Evolutionary conservation across 92 coral and sea anemone species (phyloP).

Genomic region (Porites lobata): DNA sequence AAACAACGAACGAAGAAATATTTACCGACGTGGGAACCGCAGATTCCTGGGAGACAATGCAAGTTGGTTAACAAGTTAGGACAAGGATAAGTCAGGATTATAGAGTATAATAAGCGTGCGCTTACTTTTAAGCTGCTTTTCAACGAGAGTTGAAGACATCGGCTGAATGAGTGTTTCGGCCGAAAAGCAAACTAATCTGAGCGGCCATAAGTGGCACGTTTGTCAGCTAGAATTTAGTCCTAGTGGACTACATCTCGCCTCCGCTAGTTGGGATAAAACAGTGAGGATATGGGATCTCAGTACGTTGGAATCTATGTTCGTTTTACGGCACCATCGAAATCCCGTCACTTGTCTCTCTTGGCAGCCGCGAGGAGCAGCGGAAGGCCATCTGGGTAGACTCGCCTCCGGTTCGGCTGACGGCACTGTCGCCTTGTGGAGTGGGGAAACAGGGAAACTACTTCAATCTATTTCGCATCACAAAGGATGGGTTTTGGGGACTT

Average conservation of each 20-base stretch:
- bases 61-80: slow-evolving; percentile 35
- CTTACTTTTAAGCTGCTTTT: not conserved
- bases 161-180: slow-evolving; percentile 86
- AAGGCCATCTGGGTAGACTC: slow-evolving; percentile 65
- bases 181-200: slow-evolving; percentile 83
- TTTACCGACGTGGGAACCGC: slow-evolving; percentile 8
- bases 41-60: not conserved
- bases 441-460: slow-evolving; percentile 68
- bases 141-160: not conserved
- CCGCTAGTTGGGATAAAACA: slow-evolving; percentile 95
- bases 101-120: not conserved
- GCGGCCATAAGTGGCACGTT: slow-evolving; percentile 98
- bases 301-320: slow-evolving; percentile 82
- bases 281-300: slow-evolving; percentile 95
- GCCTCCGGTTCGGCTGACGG: slow-evolving; percentile 95
- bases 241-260: slow-evolving; percentile 89
- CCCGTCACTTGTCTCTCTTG: slow-evolving; percentile 89
- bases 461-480: slow-evolving; percentile 71
- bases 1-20: slow-evolving; percentile 40
- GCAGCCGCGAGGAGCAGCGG: slow-evolving; percentile 47
- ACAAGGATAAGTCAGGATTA: slow-evolving; percentile 8
- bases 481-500: slow-evolving; percentile 92
- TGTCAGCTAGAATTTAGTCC: slow-evolving; percentile 94
- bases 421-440: slow-evolving; percentile 89
- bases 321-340: slow-evolving; percentile 81